Base-by-base conservation (phyloP, 2,113 vertebrate genomes). In the Vulpes lagopus region DNA sequence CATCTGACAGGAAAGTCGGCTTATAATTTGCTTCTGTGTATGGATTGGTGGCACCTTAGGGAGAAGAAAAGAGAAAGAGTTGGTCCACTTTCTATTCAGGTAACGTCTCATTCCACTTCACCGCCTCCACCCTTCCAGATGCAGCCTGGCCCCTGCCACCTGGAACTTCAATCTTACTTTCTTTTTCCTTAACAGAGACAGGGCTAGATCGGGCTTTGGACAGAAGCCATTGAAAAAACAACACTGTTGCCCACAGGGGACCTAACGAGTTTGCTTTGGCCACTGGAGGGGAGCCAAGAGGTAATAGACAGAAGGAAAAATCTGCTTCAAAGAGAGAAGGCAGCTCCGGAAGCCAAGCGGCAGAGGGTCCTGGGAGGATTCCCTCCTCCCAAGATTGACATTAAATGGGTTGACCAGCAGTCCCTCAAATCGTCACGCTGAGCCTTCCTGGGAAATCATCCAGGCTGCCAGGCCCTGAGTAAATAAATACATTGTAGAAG, bases 21-120 rank as follows among this genome's bases (percentile, higher is more conserved):
- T 99, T 99, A 98, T 99, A 99, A 99, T 99, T 99, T 76, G 99
- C 99, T 98, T 99, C 99, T 60, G 99, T 99, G 97, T 99, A 99
- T 12, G 99, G 99, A 96, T 99, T 99, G 90, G 99, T 99, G 98
- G 99, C 99, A 98, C 99, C 99, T 99, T 96, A 71, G 96, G n/a
- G 86, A 16, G 82, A 76, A 60, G 89, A 22, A 96, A 91, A 97
- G 59, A 97, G 85, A 97, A 93, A 95, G 62, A 84, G 84, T 95
- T 19, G 38, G 69, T 23, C 82, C 38, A 8, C 8, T 82, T 94
- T 25, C 95, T 35, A 32, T 35, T 60, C 60, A 62, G 76, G 67
- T 2, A 57, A 25, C 0, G 35, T 53, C 67, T 74, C 51, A 1
- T 35, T 53, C 59, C 8, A 43, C 59, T 8, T 51, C 25, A 78